Evolutionary conservation across 1,140 invertebrate genomes (phyloP).

Genomic region (Melitaea cinxia): DNA sequence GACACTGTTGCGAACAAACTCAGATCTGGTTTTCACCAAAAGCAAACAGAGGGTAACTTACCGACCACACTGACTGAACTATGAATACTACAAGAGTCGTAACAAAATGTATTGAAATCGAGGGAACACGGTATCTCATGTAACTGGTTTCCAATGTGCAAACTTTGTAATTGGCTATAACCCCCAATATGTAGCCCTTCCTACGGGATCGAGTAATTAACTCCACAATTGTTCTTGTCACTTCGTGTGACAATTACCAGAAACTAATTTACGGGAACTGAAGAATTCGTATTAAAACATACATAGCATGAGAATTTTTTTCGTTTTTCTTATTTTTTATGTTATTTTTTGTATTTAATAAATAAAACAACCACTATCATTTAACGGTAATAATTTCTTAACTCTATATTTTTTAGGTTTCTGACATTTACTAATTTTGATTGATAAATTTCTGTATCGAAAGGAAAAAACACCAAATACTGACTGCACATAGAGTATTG

Average conservation of each 20-base stretch:
- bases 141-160: constrained; percentile 49
- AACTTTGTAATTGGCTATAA: constrained; percentile 74
- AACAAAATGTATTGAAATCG: constrained; percentile 27
- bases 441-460: no score
- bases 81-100: constrained; percentile 21
- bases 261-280: constrained; percentile 23
- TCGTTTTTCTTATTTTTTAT: no score
- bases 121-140: constrained; percentile 34
- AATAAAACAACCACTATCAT: no score
- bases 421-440: no score
- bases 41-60: constrained; percentile 57
- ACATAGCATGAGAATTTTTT: no score
- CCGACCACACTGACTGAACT: constrained; percentile 34
- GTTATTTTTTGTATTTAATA: no score
- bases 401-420: no score
- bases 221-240: constrained; percentile 50
- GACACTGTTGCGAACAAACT: constrained; percentile 63
- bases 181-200: constrained; percentile 59
- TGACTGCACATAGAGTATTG: no score
- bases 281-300: constrained; percentile 9
- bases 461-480: no score
- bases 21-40: constrained; percentile 59
- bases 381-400: no score
- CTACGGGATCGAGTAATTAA: constrained; percentile 60
- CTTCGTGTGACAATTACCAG: constrained; percentile 47